Percentiles rank a stretch among this genome's conserved stretches.
phyloP scores from a whole-genome alignment of 2,888 invertebrate species.

The Drosophila atroscutellata region DNA sequence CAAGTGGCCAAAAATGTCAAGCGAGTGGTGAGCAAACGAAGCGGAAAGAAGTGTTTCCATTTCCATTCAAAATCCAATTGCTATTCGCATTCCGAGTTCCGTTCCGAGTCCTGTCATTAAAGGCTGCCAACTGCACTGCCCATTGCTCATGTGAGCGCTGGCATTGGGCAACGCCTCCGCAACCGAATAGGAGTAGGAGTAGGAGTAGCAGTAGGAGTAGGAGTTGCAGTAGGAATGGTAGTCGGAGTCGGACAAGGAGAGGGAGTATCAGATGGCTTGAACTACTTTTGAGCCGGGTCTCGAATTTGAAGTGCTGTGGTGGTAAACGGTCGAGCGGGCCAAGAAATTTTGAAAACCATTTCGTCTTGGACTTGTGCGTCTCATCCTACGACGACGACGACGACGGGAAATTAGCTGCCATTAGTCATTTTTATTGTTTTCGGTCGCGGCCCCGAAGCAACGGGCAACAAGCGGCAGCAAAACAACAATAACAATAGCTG shows the following conservation, averaged over 20 bases:
- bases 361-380: constrained; percentile 41
- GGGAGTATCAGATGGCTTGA: background rate
- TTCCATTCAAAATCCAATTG: constrained; percentile 15
- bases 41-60: constrained; percentile 9
- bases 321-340: constrained; percentile 38
- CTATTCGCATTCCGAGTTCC: constrained; percentile 12
- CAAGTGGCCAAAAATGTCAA: constrained; percentile 8
- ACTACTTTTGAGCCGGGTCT: constrained; percentile 49
- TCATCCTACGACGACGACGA: constrained; percentile 27
- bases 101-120: constrained; percentile 30
- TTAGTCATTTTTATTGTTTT: constrained; percentile 82
- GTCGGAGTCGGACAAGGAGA: background rate
- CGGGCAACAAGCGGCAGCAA: constrained; percentile 24
- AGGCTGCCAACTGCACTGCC: constrained; percentile 31
- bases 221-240: background rate
- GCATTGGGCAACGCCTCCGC: constrained; percentile 52
- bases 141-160: constrained; percentile 42
- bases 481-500: constrained; percentile 34
- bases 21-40: constrained; percentile 18
- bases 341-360: constrained; percentile 47
- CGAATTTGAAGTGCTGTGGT: constrained; percentile 15
- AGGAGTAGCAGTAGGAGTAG: background rate
- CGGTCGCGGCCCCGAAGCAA: constrained; percentile 66
- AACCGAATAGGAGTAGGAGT: background rate
- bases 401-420: constrained; percentile 80